phyloP scores from a whole-genome alignment of 2,888 invertebrate genomes.

The Alsophila aescularia region DNA sequence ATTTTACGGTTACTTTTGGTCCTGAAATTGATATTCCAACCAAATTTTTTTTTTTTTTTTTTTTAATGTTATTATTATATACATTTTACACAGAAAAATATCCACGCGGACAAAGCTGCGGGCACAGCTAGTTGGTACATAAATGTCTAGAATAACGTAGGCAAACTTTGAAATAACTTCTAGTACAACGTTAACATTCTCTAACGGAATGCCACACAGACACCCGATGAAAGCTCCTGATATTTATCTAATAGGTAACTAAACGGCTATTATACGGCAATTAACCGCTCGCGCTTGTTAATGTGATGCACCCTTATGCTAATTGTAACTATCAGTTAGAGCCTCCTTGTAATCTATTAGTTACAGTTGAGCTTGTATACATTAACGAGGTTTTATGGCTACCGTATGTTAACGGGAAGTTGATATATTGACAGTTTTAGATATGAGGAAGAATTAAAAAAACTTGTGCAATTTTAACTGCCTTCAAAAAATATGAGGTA shows the following conservation, averaged over 20 bases:
- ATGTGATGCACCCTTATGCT: conserved; percentile 76
- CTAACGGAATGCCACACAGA: conserved; percentile 17
- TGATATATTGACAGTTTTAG: too few relatives aligned
- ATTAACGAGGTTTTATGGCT: conserved; percentile 31
- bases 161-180: background rate
- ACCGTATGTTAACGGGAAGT: conserved; percentile 39
- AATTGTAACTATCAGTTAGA: conserved; percentile 53
- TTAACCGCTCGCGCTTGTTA: conserved; percentile 64
- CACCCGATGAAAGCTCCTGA: conserved; percentile 44
- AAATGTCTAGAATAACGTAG: background rate
- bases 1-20: too few relatives aligned
- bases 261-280: conserved; percentile 75
- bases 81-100: too few relatives aligned
- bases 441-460: too few relatives aligned
- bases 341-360: conserved; percentile 30
- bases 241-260: conserved; percentile 55
- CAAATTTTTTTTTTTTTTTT: too few relatives aligned
- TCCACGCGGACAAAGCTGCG: too few relatives aligned
- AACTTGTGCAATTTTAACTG: too few relatives aligned
- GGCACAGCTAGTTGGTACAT: too few relatives aligned
- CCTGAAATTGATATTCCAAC: too few relatives aligned
- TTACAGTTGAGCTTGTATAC: conserved; percentile 18
- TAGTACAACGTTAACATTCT: background rate
- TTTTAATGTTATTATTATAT: too few relatives aligned
- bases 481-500: too few relatives aligned